Evolutionary conservation across 2,888 invertebrate genomes (phyloP).

Genomic region (Mylabris sibirica): DNA sequence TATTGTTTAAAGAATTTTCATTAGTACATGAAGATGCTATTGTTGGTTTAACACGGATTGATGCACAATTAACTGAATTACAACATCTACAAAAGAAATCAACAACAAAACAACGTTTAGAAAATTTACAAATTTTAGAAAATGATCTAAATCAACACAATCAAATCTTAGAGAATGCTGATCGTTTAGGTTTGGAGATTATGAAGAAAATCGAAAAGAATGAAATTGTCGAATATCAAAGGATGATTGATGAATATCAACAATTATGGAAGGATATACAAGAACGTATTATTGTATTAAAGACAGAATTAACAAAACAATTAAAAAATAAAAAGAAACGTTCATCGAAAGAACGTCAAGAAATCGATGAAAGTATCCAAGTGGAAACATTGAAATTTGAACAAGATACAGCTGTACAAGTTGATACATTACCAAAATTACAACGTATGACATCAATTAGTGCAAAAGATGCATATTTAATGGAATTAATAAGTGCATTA

Average conservation of each 20-base stretch:
- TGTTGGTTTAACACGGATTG: constrained; percentile 74
- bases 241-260: constrained; percentile 73
- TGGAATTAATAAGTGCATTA: constrained; percentile 77
- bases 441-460: constrained; percentile 75
- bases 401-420: constrained; percentile 81
- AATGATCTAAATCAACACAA: constrained; percentile 65
- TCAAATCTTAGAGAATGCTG: constrained; percentile 65
- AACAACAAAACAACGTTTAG: constrained; percentile 58
- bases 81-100: constrained; percentile 67
- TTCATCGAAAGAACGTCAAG: constrained; percentile 50
- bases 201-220: constrained; percentile 67
- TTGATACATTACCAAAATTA: constrained; percentile 74
- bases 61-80: constrained; percentile 75
- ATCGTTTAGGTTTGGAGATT: constrained; percentile 67
- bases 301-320: constrained; percentile 57
- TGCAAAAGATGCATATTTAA: constrained; percentile 82
- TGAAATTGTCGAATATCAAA: constrained; percentile 66
- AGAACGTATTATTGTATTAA: constrained; percentile 62
- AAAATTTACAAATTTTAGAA: constrained; percentile 65
- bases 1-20: constrained; percentile 73
- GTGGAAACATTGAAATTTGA: constrained; percentile 80
- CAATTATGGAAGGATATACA: constrained; percentile 70
- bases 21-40: constrained; percentile 76
- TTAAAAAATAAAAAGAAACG: constrained; percentile 43
- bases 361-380: constrained; percentile 69